A percentile compares a stretch with the other conserved stretches of the same genome.
phyloP scores from a whole-genome alignment of 1,140 invertebrate genomes.

The Calliphora vicina region DNA sequence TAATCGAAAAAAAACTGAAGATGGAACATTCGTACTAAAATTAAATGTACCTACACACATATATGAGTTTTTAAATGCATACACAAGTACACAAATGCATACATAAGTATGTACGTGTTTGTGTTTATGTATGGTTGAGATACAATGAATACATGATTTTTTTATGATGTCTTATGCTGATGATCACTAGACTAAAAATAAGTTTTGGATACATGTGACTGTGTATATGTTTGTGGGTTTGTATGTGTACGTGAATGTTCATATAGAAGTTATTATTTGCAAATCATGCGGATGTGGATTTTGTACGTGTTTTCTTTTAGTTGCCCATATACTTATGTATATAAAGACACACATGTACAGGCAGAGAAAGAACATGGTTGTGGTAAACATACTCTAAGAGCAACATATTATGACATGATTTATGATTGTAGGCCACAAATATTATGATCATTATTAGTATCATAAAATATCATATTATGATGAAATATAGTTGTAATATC shows the following conservation, averaged over 20 bases:
- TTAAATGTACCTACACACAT: not conserved
- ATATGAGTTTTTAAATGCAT: no score
- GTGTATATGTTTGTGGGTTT: not conserved
- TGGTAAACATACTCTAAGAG: no score
- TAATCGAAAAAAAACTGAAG: conserved; percentile 5
- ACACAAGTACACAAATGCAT: not conserved
- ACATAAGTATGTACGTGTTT: no score
- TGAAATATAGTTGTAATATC: no score
- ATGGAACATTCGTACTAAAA: not conserved
- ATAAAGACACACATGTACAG: not conserved
- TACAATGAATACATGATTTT: not conserved
- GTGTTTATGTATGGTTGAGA: not conserved
- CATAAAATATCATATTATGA: no score
- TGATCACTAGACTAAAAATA: not conserved
- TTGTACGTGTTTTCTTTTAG: conserved; percentile 8
- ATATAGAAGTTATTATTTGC: not conserved
- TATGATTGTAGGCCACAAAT: no score
- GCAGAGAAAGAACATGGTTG: no score
- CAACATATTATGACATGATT: no score
- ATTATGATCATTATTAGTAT: no score
- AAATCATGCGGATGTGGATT: conserved; percentile 8
- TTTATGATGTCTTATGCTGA: not conserved
- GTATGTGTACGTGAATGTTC: not conserved
- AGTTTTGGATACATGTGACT: no score
- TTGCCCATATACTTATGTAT: not conserved